Evolutionary conservation across 30 jellyfish, hydroid and myxozoan species (phyloP).

Genomic region (Sanderia malayensis): DNA sequence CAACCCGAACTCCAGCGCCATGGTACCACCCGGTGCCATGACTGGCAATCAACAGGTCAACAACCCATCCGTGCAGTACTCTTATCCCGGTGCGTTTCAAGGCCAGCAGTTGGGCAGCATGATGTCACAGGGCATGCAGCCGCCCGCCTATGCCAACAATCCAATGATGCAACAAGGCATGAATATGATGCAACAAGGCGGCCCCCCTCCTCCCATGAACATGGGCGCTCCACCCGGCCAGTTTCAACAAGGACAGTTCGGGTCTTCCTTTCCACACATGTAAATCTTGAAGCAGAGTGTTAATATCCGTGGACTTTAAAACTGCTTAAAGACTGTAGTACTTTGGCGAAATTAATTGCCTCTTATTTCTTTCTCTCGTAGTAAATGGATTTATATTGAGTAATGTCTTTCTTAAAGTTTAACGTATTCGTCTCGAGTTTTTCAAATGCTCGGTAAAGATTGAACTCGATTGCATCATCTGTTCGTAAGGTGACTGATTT

Average conservation of each 20-base stretch:
- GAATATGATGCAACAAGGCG: slow-evolving; percentile 95
- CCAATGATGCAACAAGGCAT: slow-evolving; percentile 99
- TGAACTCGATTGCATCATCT: too few relatives aligned
- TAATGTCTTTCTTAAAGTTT: too few relatives aligned
- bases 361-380: too few relatives aligned
- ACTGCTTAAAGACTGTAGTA: too few relatives aligned
- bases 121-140: slow-evolving; percentile 96
- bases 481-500: too few relatives aligned
- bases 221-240: slow-evolving; percentile 89
- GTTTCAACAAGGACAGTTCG: slow-evolving; percentile 87
- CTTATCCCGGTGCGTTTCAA: slow-evolving; percentile 86
- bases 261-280: slow-evolving; percentile 70
- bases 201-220: slow-evolving; percentile 72
- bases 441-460: too few relatives aligned
- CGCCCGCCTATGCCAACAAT: slow-evolving; percentile 65
- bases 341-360: too few relatives aligned
- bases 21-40: slow-evolving; percentile 71
- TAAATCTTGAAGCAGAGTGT: slow-evolving; percentile 9
- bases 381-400: too few relatives aligned
- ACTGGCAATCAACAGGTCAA: slow-evolving; percentile 39
- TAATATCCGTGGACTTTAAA: too few relatives aligned
- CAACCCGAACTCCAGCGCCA: slow-evolving; percentile 53
- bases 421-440: too few relatives aligned
- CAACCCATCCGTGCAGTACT: slow-evolving; percentile 48
- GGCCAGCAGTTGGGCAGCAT: slow-evolving; percentile 87